Evolutionary conservation across 2,888 invertebrate species (phyloP).

Genomic region (Nymphalis c-album): DNA sequence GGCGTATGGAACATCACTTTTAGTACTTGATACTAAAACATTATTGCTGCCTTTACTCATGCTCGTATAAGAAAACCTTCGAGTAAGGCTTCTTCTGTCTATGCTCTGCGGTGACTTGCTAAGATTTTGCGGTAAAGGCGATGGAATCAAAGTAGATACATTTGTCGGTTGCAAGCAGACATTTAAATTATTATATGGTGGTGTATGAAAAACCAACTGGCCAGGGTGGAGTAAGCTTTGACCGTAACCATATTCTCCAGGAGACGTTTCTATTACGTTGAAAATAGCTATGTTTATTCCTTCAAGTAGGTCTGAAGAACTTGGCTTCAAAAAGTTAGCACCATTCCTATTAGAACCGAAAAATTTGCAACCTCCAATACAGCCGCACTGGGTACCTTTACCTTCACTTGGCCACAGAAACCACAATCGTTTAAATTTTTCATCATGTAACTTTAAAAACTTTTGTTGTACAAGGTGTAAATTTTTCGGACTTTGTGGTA

Average conservation of each 20-base stretch:
- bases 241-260: conserved; percentile 94
- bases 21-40: conserved; percentile 69
- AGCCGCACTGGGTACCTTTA: conserved; percentile 91
- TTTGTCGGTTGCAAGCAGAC: conserved; percentile 87
- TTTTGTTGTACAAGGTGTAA: conserved; percentile 90
- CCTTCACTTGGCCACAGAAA: conserved; percentile 94
- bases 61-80: conserved; percentile 76
- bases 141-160: conserved; percentile 68
- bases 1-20: conserved; percentile 89
- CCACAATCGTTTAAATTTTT: conserved; percentile 92
- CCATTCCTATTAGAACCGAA: conserved; percentile 97
- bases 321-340: conserved; percentile 92
- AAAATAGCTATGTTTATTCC: conserved; percentile 92
- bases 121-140: conserved; percentile 67
- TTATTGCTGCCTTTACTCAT: conserved; percentile 74
- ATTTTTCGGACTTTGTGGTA: conserved; percentile 89
- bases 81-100: conserved; percentile 71
- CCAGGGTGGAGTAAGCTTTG: conserved; percentile 95
- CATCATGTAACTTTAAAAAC: conserved; percentile 91
- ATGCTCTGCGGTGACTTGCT: conserved; percentile 69
- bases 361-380: conserved; percentile 96
- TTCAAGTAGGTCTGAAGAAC: conserved; percentile 88
- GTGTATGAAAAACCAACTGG: conserved; percentile 93
- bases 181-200: conserved; percentile 90
- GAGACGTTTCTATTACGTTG: conserved; percentile 85